Evolutionary conservation across 2,113 vertebrate genomes (phyloP).

Genomic region (Platysteira castanea): DNA sequence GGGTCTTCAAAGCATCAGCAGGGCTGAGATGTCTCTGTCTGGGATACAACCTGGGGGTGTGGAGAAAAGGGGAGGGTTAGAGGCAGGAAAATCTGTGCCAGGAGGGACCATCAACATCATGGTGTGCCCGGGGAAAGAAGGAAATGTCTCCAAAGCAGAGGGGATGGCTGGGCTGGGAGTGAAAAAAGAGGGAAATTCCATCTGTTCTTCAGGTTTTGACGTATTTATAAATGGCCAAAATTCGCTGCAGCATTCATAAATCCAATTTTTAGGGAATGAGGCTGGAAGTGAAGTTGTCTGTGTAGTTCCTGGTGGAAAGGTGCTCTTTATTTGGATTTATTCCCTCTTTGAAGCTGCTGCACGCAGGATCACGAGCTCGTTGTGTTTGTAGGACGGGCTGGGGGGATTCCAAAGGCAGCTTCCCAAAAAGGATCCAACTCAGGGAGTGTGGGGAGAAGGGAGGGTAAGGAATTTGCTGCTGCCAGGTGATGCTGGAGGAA

Average conservation of each 20-base stretch:
- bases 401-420: neutral
- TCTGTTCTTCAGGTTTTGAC: neutral
- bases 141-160: neutral
- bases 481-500: neutral
- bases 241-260: neutral
- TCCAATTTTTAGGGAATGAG: neutral
- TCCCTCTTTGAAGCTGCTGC: neutral
- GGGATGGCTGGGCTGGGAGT: neutral
- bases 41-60: neutral
- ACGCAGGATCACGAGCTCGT: rapidly evolving
- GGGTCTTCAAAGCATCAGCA: neutral
- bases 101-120: rapidly evolving
- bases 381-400: neutral
- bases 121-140: neutral
- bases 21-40: neutral
- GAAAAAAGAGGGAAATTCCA: neutral
- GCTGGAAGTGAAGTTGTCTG: neutral
- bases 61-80: neutral
- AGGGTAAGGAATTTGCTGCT: neutral
- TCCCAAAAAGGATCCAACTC: neutral
- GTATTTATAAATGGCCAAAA: neutral
- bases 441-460: neutral
- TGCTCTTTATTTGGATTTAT: neutral
- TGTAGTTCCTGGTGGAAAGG: neutral
- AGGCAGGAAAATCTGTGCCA: neutral